phyloP scores from a whole-genome alignment of 2,888 invertebrate genomes.

The Diarsia mendica region DNA sequence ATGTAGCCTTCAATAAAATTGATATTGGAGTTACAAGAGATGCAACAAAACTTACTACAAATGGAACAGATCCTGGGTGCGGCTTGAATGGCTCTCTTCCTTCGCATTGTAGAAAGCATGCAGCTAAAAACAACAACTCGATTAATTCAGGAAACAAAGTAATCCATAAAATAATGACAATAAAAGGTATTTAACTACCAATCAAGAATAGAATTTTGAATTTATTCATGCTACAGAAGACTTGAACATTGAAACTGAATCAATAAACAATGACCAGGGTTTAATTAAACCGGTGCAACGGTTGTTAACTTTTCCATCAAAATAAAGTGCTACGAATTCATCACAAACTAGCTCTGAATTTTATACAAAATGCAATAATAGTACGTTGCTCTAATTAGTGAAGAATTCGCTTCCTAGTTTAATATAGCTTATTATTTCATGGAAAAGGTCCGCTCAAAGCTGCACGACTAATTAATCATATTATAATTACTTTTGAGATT shows the following conservation, averaged over 20 bases:
- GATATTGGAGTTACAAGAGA: neutral
- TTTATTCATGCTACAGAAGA: constrained; percentile 71
- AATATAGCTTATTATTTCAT: neutral
- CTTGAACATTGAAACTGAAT: constrained; percentile 47
- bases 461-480: neutral
- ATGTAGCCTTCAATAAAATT: no score
- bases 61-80: constrained; percentile 73
- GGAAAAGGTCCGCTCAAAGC: neutral
- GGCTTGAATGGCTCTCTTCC: constrained; percentile 78
- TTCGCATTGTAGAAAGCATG: constrained; percentile 63
- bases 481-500: neutral
- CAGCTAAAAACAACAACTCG: constrained; percentile 57
- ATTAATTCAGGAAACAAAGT: constrained; percentile 24
- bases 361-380: constrained; percentile 4
- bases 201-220: constrained; percentile 69
- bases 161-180: neutral
- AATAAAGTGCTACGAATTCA: constrained; percentile 52
- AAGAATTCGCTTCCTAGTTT: neutral
- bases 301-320: constrained; percentile 62
- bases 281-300: constrained; percentile 62
- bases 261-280: constrained; percentile 42
- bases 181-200: constrained; percentile 61
- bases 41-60: constrained; percentile 75
- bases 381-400: neutral
- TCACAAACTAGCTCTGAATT: constrained; percentile 26